Percentiles rank a stretch among this genome's conserved stretches.
phyloP scores from a whole-genome alignment of 2,888 invertebrate genomes.

The Gasteruption jaculator region DNA sequence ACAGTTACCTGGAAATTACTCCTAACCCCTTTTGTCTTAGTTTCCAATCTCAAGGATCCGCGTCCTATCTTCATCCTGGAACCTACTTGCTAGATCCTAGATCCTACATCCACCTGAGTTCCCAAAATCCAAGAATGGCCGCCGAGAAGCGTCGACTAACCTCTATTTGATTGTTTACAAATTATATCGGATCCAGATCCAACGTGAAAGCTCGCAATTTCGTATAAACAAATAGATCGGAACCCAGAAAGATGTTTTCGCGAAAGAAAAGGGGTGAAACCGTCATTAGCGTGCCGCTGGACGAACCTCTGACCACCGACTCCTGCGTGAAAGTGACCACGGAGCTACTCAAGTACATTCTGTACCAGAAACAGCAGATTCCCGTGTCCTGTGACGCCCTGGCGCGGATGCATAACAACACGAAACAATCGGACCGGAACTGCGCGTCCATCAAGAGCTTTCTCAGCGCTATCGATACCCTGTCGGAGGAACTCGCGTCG shows the following conservation, averaged over 20 bases:
- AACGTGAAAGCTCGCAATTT: conserved; percentile 2
- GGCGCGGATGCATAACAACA: conserved; percentile 32
- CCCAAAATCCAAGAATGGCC: too few relatives aligned
- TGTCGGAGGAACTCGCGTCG: conserved; percentile 36
- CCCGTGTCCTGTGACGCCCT: conserved; percentile 48
- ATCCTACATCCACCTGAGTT: too few relatives aligned
- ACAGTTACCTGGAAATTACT: too few relatives aligned
- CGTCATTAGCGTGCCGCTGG: conserved; percentile 39
- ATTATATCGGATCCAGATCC: too few relatives aligned
- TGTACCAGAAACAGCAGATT: conserved; percentile 51
- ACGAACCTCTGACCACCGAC: conserved; percentile 46
- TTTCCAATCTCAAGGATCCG: too few relatives aligned
- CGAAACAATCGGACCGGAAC: conserved; percentile 38
- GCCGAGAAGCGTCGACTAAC: too few relatives aligned
- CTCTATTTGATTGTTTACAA: too few relatives aligned
- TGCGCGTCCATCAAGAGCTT: conserved; percentile 31
- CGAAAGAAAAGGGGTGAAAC: conserved; percentile 28
- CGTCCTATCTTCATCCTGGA: too few relatives aligned
- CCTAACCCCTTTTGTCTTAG: too few relatives aligned
- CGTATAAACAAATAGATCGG: not conserved
- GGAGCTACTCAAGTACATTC: conserved; percentile 48
- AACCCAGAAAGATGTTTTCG: conserved; percentile 35
- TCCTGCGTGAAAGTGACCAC: conserved; percentile 45
- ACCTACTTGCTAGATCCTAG: too few relatives aligned
- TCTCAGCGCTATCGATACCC: conserved; percentile 29